Evolutionary conservation across 2,888 invertebrate genomes (phyloP), one percentile per base, ranked within the genome.

Genomic region (Ametastegia equiseti): DNA sequence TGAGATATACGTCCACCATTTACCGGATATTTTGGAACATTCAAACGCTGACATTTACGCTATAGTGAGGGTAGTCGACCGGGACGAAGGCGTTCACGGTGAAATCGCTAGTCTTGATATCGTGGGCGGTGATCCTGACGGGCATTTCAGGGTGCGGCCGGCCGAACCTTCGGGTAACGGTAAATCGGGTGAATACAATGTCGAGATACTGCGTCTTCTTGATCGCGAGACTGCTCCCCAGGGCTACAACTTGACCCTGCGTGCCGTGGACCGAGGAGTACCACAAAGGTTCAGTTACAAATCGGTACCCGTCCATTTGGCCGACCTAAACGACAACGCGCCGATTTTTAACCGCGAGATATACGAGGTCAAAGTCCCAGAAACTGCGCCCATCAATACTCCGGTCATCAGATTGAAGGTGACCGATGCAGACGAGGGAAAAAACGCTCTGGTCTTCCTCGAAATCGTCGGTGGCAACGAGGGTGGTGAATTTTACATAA

Each of bases 381-480:
- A 99, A 93, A 96, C 96, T 1, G 96, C 97, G 4, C 98, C 98
- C 13, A 93, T 96, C 9, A 96, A 97, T 89, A 97, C 98, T 77
- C 97, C 98, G 0, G 94, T 99, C 60, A 95, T 98, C 84, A 94
- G 97, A 84, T 94, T 98, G 80, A 97, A 97, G 91, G 97, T 98
- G 0, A 95, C 95, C 23, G 98, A 98, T 91, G 95, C 95, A 0
- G 97, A 98, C 90, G 94, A 95, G 85, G 97, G 97, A 0, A 95
- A 94, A 89, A 97, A 97, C 90, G 97, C 97, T 6, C 94, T 96
- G 88, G 96, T 98, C 0, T 95, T 95, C 87, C 94, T 98, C 83
- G 96, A 97, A 92, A 97, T 99, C 80, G 97, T 97, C 2, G 97
- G 97, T 2, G 98, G 98, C 4, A 98, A 98, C 91, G 97, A 97